Base-by-base conservation (phyloP, 2,797 vertebrate genomes). In the Falco concolor region DNA sequence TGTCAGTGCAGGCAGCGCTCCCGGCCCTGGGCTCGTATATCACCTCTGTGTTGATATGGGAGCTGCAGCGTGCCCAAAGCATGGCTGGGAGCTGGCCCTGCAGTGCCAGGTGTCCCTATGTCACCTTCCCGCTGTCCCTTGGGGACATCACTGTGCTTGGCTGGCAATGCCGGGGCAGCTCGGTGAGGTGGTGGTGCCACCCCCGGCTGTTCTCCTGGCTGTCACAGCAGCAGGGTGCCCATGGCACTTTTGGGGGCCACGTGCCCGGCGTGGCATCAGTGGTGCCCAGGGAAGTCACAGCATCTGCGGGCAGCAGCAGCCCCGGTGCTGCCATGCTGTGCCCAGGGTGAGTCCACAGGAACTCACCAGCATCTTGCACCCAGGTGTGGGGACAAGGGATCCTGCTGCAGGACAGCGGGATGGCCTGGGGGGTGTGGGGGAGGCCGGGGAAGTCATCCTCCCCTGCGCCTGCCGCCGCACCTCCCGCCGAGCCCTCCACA, bases 401-500 rank as follows among this genome's bases (percentile, higher is more conserved):
- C 22, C 28, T 19, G 24, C 53, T 40, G 44, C 49, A 25, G 87
- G 80, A 38, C 76, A 10, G 24, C n/a, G 36, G 21, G 60, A 52
- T 45, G 42, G 6, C 68, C 47, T 1, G 0, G 42, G 23, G 52
- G 20, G 9, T 1, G 8, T 1, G 10, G 57, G 64, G 60, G 54
- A 53, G 22, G 36, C 63, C 1, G 1, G n/a, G 61, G 44, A 40
- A 36, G 40, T 61, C 0, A 4, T 60, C 63, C 53, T 61, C 74
- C 69, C 68, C 27, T 0, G 15, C 0, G 1, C 59, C 68, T 2
- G 12, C 47, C 42, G 87, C 91, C 23, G 5, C 2, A 15, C 81
- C 73, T 93, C 84, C 96, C 45, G 67, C 96, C 28, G 44, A 93
- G 95, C 97, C 96, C 93, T 86, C 89, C 87, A 75, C 95, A 50